Conservation (phyloP, 2,888 invertebrate genomes). For the Mesorhabditis spiculigera region DNA sequence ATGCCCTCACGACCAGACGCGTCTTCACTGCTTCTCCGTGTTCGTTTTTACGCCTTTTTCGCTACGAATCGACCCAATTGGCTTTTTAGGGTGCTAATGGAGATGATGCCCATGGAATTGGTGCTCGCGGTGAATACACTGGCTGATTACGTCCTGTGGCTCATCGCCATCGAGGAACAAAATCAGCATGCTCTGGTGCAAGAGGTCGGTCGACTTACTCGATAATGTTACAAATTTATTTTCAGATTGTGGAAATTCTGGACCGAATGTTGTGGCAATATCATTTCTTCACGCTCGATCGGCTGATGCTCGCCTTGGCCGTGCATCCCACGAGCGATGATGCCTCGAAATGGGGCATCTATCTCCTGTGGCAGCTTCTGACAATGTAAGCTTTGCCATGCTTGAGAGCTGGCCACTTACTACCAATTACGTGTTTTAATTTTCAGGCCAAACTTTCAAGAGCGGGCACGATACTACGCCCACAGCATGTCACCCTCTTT, state of each 20-base stretch:
- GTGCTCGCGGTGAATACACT: background rate
- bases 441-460: background rate
- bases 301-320: constrained; percentile 42
- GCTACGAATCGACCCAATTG: no score
- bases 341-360: constrained; percentile 23
- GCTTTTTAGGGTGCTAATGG: background rate
- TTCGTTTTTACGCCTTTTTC: no score
- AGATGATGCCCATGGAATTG: background rate
- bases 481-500: constrained; percentile 1
- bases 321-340: constrained; percentile 44
- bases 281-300: constrained; percentile 39
- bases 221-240: constrained; percentile 5
- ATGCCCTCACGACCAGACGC: no score
- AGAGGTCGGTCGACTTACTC: background rate
- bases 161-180: no score
- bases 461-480: background rate
- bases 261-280: constrained; percentile 37
- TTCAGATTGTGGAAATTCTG: constrained; percentile 30
- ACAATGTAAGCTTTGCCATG: constrained; percentile 7
- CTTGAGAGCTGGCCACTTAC: background rate
- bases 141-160: background rate
- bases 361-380: constrained; percentile 10
- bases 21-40: no score
- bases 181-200: no score
- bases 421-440: background rate